Base-by-base conservation (phyloP, 2,113 vertebrate species). In the Meriones unguiculatus region DNA sequence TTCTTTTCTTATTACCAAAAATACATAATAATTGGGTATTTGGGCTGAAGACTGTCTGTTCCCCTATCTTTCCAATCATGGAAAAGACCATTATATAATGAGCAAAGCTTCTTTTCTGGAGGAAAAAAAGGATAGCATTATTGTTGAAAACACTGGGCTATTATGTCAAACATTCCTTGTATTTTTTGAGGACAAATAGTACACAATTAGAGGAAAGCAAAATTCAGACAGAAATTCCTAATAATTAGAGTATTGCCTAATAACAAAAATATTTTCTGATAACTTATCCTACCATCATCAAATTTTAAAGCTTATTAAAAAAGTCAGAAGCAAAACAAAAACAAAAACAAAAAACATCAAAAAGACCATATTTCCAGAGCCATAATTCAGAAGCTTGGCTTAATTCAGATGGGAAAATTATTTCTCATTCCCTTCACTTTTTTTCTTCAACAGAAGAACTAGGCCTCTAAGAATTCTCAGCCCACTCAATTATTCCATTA, bases 101-200 rank as follows among this genome's bases (percentile, higher is more conserved):
- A 96, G 97, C 84, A 97, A 98, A 98, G 97, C 69, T 41, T 92
- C 95, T 98, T 98, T 98, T 97, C 97, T 98, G 93, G 92, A 80
- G 75, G 96, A 90, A 94, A 98, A 98, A 98, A 98, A 98, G 96
- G 7, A 32, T 91, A 93, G 98, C 98, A 98, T 98, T 99, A 97
- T 98, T 87, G 96, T 28, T 46, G 94, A 46, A 57, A 98, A 99
- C 98, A 99, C 97, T 98, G 98, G 97, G 50, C 96, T 97, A 96
- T 98, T 99, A 98, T 99, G 96, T 25, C 20, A 95, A 67, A 52
- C 98, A 98, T 98, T 98, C 98, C 98, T 98, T 38, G 1, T 98
- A 93, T 75, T 7, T 86, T 85, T 95, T 96, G 59, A 95, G 85
- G 92, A 97, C 90, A 41, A 81, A 87, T 69, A 97, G 93, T 98